These are phyloP conservation scores for human (Homo sapiens) DNA, from an alignment of 2,113 vertebrate genomes.

Conservation along the genomic window GRCh38 chr15:47742501-47743000, in stretches of 20 bases:
- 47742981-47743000: not conserved
- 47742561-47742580: no score
- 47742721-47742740: not conserved
- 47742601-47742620: not conserved
- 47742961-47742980: not conserved
- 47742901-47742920: not conserved
- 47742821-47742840: not conserved
- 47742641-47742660: not conserved
- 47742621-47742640: not conserved
- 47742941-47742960: constrained; percentile 7
- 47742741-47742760: not conserved
- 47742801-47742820: not conserved
- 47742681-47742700: not conserved
- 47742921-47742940: not conserved
- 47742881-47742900: not conserved
- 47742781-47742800: not conserved
- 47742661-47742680: not conserved
- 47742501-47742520: fast-evolving
- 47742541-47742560: not conserved
- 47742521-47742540: not conserved
- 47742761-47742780: not conserved
- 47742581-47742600: not conserved
- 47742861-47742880: not conserved
- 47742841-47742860: not conserved
- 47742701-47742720: not conserved